Conservation (phyloP, 1,140 invertebrate species). For the Achroia grisella region DNA sequence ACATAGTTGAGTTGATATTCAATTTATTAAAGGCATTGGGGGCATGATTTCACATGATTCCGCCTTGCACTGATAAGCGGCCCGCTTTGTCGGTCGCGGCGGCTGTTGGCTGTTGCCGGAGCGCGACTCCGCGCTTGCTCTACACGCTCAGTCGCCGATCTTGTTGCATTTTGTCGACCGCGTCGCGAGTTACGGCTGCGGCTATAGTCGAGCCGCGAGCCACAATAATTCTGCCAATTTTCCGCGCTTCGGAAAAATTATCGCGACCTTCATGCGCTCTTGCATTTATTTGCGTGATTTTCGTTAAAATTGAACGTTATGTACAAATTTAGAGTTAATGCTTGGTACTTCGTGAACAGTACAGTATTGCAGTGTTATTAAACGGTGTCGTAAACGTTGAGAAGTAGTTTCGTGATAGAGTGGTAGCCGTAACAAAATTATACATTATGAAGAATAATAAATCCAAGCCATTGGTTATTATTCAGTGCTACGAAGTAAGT, state of each 20-base stretch:
- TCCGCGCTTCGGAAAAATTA: conserved; percentile 46
- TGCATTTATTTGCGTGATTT: conserved; percentile 32
- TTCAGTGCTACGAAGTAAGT: conserved; percentile 75
- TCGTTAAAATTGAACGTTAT: not conserved
- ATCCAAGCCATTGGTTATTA: conserved; percentile 65
- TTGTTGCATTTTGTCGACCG: conserved; percentile 2
- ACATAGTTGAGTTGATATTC: no score
- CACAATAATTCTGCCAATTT: conserved; percentile 22
- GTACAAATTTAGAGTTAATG: not conserved
- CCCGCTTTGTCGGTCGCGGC: not conserved
- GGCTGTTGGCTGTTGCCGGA: not conserved
- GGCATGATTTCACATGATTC: conserved; percentile 39
- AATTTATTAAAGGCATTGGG: not conserved
- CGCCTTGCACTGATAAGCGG: conserved; percentile 57
- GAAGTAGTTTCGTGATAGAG: no score
- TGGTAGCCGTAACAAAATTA: conserved; percentile 4
- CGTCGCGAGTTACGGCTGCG: conserved; percentile 10
- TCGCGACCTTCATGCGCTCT: conserved; percentile 54
- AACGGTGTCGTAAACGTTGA: no score
- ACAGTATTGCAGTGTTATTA: no score
- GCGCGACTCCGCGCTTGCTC: conserved; percentile 6
- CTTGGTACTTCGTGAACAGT: not conserved
- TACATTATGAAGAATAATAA: conserved; percentile 53
- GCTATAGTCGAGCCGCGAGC: no score
- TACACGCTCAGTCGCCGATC: conserved; percentile 5